phyloP scores from a whole-genome alignment of 2,888 invertebrate genomes.

The Chrysotoxum bicinctum region DNA sequence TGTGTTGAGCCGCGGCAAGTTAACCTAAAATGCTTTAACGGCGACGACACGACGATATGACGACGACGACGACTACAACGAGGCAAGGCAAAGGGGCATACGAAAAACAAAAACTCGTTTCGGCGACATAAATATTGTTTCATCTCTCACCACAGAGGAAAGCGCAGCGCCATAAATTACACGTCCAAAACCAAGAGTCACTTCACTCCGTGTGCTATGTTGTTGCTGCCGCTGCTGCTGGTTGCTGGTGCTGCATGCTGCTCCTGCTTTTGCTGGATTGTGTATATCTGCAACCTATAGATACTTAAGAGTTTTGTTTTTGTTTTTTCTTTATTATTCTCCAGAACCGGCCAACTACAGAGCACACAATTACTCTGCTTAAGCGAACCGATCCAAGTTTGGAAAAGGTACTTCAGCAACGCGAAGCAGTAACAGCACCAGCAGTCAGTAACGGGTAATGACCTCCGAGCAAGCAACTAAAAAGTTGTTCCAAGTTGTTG shows the following conservation, averaged over 20 bases:
- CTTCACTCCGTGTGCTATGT: slow-evolving; percentile 54
- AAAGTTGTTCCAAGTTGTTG: slow-evolving; percentile 70
- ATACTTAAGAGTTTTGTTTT: slow-evolving; percentile 27
- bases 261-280: slow-evolving; percentile 29
- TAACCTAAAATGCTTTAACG: slow-evolving; percentile 64
- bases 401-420: slow-evolving; percentile 67
- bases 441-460: slow-evolving; percentile 60
- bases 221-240: slow-evolving; percentile 42
- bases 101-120: slow-evolving; percentile 65
- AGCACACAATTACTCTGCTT: slow-evolving; percentile 70
- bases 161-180: slow-evolving; percentile 69
- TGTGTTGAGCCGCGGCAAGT: slow-evolving; percentile 42
- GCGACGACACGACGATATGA: neutral
- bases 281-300: slow-evolving; percentile 31
- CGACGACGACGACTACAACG: neutral
- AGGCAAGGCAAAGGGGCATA: slow-evolving; percentile 8
- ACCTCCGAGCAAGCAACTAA: slow-evolving; percentile 66
- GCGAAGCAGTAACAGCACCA: slow-evolving; percentile 46
- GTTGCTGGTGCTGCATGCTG: slow-evolving; percentile 15
- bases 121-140: slow-evolving; percentile 72
- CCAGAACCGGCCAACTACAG: slow-evolving; percentile 59
- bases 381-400: slow-evolving; percentile 69
- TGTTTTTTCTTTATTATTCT: slow-evolving; percentile 52
- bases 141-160: slow-evolving; percentile 61
- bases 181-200: slow-evolving; percentile 69